Evolutionary conservation across 1,140 invertebrate genomes (phyloP).

Genomic region (Pseudoatta argentina): DNA sequence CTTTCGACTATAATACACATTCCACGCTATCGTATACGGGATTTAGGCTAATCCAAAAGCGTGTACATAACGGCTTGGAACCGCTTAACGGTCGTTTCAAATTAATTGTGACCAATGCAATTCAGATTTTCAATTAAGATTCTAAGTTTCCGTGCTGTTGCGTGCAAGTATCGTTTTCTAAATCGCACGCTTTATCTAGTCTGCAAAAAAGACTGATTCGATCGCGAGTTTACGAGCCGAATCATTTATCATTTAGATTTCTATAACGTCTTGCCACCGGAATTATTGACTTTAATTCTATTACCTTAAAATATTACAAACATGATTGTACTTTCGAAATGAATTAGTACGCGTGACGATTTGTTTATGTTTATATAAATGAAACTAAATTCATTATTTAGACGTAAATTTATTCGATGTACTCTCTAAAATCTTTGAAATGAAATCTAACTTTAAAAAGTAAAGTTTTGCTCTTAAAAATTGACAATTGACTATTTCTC

Average conservation of each 20-base stretch:
- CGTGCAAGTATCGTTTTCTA: not conserved
- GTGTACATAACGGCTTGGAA: not conserved
- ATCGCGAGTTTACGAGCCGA: not conserved
- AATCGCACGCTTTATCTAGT: not conserved
- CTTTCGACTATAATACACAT: not conserved
- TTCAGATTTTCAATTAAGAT: not conserved
- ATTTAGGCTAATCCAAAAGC: conserved; percentile 2
- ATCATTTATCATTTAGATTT: conserved; percentile 1
- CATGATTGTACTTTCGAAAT: not conserved
- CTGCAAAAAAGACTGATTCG: not conserved
- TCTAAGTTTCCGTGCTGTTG: not conserved
- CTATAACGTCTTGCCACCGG: not conserved
- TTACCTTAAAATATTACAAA: not conserved
- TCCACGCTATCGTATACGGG: not conserved
- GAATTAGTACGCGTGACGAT: not conserved
- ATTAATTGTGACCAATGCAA: not conserved
- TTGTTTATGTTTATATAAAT: too few species aligned
- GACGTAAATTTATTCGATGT: not conserved
- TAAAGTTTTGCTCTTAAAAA: too few species aligned
- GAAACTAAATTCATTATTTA: not conserved
- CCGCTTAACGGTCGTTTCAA: not conserved
- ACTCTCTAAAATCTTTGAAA: not conserved
- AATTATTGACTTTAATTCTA: not conserved
- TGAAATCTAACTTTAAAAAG: too few species aligned
- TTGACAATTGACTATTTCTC: too few species aligned